These are phyloP conservation scores for Mythimna loreyi DNA, from an alignment of 2,888 invertebrate species.

Conservation along the genomic window DNA sequence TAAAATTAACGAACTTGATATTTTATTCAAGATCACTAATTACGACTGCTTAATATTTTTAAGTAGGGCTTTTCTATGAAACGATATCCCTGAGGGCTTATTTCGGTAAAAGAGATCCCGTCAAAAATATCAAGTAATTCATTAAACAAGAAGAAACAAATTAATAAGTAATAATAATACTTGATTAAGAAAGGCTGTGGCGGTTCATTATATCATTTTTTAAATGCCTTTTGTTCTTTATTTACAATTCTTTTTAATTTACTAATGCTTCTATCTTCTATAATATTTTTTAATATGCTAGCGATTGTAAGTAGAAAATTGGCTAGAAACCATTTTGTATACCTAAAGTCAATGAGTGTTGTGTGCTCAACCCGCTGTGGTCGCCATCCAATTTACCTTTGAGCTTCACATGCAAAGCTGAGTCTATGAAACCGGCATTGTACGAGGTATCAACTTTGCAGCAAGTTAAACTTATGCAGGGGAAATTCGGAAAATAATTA, in stretches of 20 bases:
- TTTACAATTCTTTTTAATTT: not conserved
- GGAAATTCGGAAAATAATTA: conserved; percentile 65
- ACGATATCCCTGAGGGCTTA: conserved; percentile 57
- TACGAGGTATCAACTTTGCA: conserved; percentile 60
- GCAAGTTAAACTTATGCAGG: conserved; percentile 53
- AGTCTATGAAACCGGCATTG: conserved; percentile 67
- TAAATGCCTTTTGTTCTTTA: conserved; percentile 5
- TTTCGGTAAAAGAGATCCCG: conserved; percentile 49
- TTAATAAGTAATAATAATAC: conserved; percentile 60
- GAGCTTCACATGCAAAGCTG: conserved; percentile 74
- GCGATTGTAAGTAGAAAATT: conserved; percentile 55
- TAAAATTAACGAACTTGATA: conserved; percentile 66
- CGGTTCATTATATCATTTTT: conserved; percentile 38
- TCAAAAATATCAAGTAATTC: conserved; percentile 63
- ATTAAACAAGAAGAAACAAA: conserved; percentile 61
- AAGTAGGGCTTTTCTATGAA: conserved; percentile 54
- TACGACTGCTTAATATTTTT: conserved; percentile 53
- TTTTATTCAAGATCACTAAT: conserved; percentile 62
- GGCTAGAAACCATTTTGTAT: conserved; percentile 67
- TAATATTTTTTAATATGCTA: no score
- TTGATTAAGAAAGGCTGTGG: conserved; percentile 35
- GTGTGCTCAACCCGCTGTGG: conserved; percentile 76
- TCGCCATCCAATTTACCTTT: conserved; percentile 85
- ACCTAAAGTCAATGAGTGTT: conserved; percentile 71
- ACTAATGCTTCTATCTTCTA: not conserved